A percentile compares a stretch with the other conserved stretches of the same genome.
Conservation (phyloP, 2,797 vertebrate species). For the Allobates femoralis region DNA sequence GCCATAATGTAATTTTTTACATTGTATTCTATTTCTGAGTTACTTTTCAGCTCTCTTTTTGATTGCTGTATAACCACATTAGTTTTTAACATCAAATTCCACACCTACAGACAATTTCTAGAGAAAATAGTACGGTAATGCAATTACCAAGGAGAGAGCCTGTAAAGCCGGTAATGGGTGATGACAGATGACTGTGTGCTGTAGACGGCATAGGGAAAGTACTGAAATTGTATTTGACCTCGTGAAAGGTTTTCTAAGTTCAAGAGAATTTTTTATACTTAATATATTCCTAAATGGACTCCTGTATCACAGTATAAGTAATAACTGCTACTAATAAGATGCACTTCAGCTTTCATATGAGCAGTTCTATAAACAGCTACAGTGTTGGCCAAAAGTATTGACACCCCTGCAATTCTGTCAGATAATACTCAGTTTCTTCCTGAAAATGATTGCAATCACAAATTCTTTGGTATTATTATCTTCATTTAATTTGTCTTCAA, state of each 20-base stretch:
- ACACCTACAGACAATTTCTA: slow-evolving; percentile 42
- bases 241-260: neutral
- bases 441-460: no score
- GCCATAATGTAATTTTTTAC: neutral
- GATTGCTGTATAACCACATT: slow-evolving; percentile 36
- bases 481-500: no score
- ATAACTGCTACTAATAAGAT: neutral
- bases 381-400: no score
- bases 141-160: slow-evolving; percentile 32
- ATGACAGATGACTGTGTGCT: slow-evolving; percentile 43
- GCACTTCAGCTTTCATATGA: neutral
- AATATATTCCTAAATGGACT: neutral
- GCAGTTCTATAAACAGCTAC: neutral
- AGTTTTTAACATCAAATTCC: slow-evolving; percentile 44
- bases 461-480: no score
- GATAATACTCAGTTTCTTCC: no score
- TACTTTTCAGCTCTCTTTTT: slow-evolving; percentile 30
- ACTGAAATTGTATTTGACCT: slow-evolving; percentile 5
- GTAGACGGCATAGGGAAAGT: slow-evolving; percentile 43
- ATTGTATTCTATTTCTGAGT: slow-evolving; percentile 4
- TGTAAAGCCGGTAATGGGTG: slow-evolving; percentile 19
- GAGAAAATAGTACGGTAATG: slow-evolving; percentile 28
- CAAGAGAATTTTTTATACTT: slow-evolving; percentile 11
- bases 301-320: neutral
- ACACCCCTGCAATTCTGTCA: no score